These are phyloP conservation scores for Pseudomyrmex sp. DNA, from an alignment of 1,140 invertebrate genomes.

Conservation along the genomic window DNA sequence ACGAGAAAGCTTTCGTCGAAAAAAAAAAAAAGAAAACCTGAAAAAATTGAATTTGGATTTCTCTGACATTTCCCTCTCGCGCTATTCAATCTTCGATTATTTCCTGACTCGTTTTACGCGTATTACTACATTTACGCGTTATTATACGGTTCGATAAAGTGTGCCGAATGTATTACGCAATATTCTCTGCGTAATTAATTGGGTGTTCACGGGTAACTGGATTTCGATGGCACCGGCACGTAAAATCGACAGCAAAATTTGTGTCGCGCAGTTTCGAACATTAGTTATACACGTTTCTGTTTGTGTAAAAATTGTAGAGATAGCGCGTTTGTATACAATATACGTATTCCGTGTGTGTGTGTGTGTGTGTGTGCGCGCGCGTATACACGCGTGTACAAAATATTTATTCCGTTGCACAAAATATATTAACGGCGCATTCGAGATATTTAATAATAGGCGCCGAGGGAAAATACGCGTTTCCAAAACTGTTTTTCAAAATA, in stretches of 20 bases:
- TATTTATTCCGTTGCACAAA: not conserved
- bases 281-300: constrained; percentile 16
- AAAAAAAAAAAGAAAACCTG: no score
- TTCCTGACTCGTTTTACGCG: not conserved
- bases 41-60: constrained; percentile 8
- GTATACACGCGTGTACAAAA: not conserved
- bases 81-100: constrained; percentile 3
- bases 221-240: constrained; percentile 41
- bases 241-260: constrained; percentile 55
- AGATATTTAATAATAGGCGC: constrained; percentile 26
- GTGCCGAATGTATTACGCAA: constrained; percentile 43
- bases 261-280: constrained; percentile 41
- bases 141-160: constrained; percentile 45
- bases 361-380: not conserved
- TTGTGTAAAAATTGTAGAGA: constrained; percentile 34
- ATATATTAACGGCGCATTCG: not conserved
- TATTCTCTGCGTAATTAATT: constrained; percentile 63
- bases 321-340: constrained; percentile 18
- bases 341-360: not conserved
- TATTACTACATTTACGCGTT: not conserved
- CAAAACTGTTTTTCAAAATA: constrained; percentile 24
- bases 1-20: no score
- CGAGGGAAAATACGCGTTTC: constrained; percentile 6
- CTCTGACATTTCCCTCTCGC: not conserved
- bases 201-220: constrained; percentile 55